Base-by-base conservation (phyloP, 2,888 invertebrate genomes). In the Pachliopta kotzebuea region DNA sequence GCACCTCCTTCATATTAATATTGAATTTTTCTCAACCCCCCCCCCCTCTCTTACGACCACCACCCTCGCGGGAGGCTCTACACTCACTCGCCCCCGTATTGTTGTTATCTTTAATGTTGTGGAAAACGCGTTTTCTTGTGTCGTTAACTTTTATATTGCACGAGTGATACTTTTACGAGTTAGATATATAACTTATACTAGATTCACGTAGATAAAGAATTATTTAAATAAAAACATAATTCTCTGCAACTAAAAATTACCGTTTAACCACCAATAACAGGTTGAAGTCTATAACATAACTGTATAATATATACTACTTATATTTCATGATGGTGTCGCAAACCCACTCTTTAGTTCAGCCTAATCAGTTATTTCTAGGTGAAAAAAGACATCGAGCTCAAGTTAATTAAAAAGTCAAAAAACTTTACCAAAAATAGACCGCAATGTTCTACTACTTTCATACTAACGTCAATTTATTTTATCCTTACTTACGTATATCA, bases 1-100 rank as follows among this genome's bases (percentile, higher is more conserved):
- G 88, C 93, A 93, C 93, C 93, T 93, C 94, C 93, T 93, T 92
- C 93, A 94, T 95, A 95, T 95, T 95, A 95, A 95, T 95, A 95
- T 95, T 94, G 94, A 94, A 95, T 95, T 95, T 95, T 94, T 94
- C 91, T 92, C 93, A 92, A 91, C 92, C 87, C 37, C 92, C 92
- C 83, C 88, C 92, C 82, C n/a, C n/a, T n/a, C n/a, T n/a, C n/a
- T n/a, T n/a, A n/a, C n/a, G n/a, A n/a, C n/a, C 86, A 81, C 86
- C 88, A 85, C 90, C 91, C 86, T 84, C 84, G 81, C 87, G 88
- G 90, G 90, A 90, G 90, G 90, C 90, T 89, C 88, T 90, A 89
- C 84, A 87, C 89, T 89, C 90, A 84, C 88, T 88, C 89, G 85
- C 90, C 90, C 88, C 88, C 90, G 88, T 91, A 91, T 91, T 90